Evolutionary conservation across 1,140 invertebrate genomes (phyloP).

Genomic region (Listronotus bonariensis): DNA sequence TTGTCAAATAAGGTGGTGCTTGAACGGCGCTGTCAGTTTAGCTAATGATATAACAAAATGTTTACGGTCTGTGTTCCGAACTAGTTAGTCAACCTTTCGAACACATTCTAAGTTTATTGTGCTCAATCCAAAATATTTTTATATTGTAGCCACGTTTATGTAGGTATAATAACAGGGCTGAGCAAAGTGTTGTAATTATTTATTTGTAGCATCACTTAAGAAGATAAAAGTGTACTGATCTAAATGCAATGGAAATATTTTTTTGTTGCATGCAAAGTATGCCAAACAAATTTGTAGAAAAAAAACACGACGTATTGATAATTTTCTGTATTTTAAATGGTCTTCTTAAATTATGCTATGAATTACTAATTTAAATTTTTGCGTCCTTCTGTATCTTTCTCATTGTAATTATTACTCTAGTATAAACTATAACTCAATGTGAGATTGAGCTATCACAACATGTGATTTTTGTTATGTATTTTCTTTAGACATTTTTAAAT

Average conservation of each 20-base stretch:
- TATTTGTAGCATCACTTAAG: neutral
- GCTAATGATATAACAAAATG: conserved; percentile 18
- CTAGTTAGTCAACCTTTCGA: conserved; percentile 14
- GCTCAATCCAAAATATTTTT: conserved; percentile 36
- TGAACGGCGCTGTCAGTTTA: neutral
- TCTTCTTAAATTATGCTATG: too few relatives aligned
- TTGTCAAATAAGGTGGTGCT: neutral
- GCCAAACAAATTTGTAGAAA: too few relatives aligned
- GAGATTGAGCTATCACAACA: neutral
- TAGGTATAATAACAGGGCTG: neutral
- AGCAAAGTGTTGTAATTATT: neutral
- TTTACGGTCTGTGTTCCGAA: conserved; percentile 15
- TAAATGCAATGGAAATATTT: too few relatives aligned
- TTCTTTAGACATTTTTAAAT: neutral
- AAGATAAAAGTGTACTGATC: neutral
- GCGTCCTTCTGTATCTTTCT: too few relatives aligned
- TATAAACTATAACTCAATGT: neutral
- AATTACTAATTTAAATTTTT: too few relatives aligned
- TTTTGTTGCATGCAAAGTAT: too few relatives aligned
- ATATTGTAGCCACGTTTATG: conserved; percentile 25
- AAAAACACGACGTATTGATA: too few relatives aligned
- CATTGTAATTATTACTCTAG: too few relatives aligned
- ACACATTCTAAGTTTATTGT: conserved; percentile 26
- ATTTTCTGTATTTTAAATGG: too few relatives aligned
- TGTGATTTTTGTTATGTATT: neutral